phyloP scores from a whole-genome alignment of 2,113 vertebrate species.

The Dissostichus mawsoni region DNA sequence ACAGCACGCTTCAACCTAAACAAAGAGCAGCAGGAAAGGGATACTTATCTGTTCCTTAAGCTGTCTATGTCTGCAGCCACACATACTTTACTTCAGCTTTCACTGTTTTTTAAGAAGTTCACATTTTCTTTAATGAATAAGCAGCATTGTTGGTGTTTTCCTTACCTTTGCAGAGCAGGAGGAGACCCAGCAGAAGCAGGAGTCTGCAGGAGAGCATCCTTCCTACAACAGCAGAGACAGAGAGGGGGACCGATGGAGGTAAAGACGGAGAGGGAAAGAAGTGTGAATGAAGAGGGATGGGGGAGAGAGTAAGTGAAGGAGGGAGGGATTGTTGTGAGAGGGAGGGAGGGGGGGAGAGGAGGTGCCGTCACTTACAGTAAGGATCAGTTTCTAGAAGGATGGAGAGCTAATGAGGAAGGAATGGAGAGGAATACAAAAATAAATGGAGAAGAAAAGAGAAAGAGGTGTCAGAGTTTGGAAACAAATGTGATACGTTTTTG shows the following conservation, averaged over 20 bases:
- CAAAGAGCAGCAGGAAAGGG: not conserved
- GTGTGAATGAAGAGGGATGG: conserved; percentile 27
- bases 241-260: not conserved
- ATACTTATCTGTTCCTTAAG: conserved; percentile 40
- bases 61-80: not conserved
- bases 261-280: conserved; percentile 3
- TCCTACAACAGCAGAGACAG: not conserved
- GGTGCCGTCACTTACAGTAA: conserved; percentile 13
- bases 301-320: not conserved
- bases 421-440: not conserved
- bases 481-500: too few species aligned
- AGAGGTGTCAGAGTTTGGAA: not conserved
- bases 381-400: conserved; percentile 38
- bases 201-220: conserved; percentile 64
- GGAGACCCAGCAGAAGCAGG: conserved; percentile 62
- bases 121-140: rapidly evolving
- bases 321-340: conserved; percentile 25
- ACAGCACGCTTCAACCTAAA: not conserved
- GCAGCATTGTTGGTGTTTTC: not conserved
- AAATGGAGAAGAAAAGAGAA: not conserved
- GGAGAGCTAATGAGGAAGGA: not conserved
- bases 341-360: conserved; percentile 8
- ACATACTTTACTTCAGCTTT: not conserved
- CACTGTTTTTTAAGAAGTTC: not conserved
- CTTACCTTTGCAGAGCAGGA: conserved; percentile 79